Evolutionary conservation across 2,797 vertebrate species (phyloP), one percentile per base, ranked within the genome.

Genomic region (Pachyuromys duprasi): DNA sequence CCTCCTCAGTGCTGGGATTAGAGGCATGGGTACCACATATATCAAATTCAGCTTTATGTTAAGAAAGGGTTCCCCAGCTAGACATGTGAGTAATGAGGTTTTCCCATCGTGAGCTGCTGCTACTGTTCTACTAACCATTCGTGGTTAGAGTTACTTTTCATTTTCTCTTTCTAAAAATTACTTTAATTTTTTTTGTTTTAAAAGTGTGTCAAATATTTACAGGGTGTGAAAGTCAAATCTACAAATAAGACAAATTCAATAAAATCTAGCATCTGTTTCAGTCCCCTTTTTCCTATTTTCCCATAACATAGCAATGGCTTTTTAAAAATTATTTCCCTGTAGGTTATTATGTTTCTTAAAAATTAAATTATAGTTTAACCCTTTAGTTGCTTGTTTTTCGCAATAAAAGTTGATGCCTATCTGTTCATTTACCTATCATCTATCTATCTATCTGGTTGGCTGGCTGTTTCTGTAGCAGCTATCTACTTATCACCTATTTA

Each of bases 201-300:
- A 82, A 82, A 89, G 90, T 90, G 80, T 93, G 49, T 75, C 89
- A 95, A 93, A 89, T 86, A 93, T 93, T 95, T 95, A 95, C n/a
- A 72, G 75, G 39, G 75, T 86, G n/a, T 81, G 84, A 93, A 95
- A 93, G 55, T 42, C 90, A 96, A 93, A 57, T 89, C 75, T 67
- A 95, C 75, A 89, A 92, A 87, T 74, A 89, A 93, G 63, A 69
- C 20, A 75, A 94, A 89, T 87, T 93, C 5, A 81, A 45, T 65
- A 79, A 80, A 80, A 31, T 83, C 17, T 86, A 91, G 33, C 45
- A 89, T 94, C 70, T 94, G 17, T 62, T n/a, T 13, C 63, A 75
- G 15, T 78, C 39, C 62, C 55, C 20, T 67, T 69, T 62, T 39
- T 5, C 45, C 2, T 53, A 15, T 53, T 3, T 87, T 93, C 69